Conservation (phyloP, 1,140 invertebrate species). For the Centruroides vittatus region DNA sequence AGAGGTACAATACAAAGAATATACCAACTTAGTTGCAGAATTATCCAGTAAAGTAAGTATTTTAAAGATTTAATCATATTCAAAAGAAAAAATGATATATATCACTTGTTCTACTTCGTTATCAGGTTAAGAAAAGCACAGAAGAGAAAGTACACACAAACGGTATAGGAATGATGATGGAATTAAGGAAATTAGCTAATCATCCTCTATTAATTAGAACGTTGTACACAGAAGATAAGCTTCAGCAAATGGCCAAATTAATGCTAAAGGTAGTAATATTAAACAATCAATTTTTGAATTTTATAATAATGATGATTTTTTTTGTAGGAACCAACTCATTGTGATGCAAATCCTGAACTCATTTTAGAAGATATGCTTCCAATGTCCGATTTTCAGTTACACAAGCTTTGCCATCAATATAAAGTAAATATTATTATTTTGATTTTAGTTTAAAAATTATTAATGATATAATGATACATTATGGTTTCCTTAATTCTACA, state of each 20-base stretch:
- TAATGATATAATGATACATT: neutral
- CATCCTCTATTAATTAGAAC: conserved; percentile 68
- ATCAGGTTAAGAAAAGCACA: neutral
- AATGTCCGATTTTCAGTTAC: conserved; percentile 83
- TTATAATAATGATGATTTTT: no score
- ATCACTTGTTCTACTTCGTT: no score
- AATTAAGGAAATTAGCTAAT: conserved; percentile 73
- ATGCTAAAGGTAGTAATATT: conserved; percentile 40
- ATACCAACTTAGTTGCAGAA: conserved; percentile 53
- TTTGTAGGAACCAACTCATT: conserved; percentile 44
- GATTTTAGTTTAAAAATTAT: no score
- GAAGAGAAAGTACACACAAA: conserved; percentile 32
- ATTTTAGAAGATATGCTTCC: conserved; percentile 73
- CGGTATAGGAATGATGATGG: conserved; percentile 69
- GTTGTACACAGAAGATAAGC: conserved; percentile 54
- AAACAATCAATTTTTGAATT: no score
- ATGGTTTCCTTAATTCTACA: neutral
- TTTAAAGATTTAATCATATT: neutral
- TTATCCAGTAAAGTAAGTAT: conserved; percentile 30
- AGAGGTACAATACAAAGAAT: conserved; percentile 52
- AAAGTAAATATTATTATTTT: conserved; percentile 29
- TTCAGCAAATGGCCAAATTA: conserved; percentile 51
- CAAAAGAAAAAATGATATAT: neutral
- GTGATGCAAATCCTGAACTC: conserved; percentile 63
- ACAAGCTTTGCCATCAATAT: conserved; percentile 52